Evolutionary conservation across 23 tunicate species (phyloP).

Genomic region (Ascidia mentula): DNA sequence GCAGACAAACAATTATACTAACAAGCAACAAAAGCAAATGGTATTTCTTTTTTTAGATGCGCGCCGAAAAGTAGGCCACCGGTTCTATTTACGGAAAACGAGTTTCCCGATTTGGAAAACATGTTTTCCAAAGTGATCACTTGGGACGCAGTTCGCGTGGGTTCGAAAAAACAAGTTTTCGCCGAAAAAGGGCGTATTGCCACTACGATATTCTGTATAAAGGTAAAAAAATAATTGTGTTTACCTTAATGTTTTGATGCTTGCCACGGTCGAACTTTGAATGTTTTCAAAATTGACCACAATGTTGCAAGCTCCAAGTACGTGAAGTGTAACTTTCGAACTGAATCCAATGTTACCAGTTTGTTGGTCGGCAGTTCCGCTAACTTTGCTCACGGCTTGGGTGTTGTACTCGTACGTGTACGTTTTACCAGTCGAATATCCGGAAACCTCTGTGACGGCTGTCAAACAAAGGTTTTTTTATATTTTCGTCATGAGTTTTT

Average conservation of each 20-base stretch:
- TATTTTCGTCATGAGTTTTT: no score
- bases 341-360: constrained; percentile 2
- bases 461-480: no score
- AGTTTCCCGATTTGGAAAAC: neutral
- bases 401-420: constrained; percentile 14
- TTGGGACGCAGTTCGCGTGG: no score
- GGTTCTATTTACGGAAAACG: neutral
- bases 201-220: no score
- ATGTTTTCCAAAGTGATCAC: no score
- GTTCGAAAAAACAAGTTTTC: no score
- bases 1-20: no score
- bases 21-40: no score
- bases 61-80: neutral
- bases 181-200: neutral
- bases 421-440: constrained; percentile 9
- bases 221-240: neutral
- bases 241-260: neutral
- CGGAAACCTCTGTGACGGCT: neutral
- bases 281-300: constrained; percentile 17
- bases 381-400: constrained; percentile 4
- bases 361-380: constrained; percentile 25
- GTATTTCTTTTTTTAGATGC: no score
- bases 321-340: neutral
- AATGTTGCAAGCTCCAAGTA: neutral
- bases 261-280: neutral